Base-by-base conservation (phyloP, 2,888 invertebrate genomes). In the Cosmia trapezina region DNA sequence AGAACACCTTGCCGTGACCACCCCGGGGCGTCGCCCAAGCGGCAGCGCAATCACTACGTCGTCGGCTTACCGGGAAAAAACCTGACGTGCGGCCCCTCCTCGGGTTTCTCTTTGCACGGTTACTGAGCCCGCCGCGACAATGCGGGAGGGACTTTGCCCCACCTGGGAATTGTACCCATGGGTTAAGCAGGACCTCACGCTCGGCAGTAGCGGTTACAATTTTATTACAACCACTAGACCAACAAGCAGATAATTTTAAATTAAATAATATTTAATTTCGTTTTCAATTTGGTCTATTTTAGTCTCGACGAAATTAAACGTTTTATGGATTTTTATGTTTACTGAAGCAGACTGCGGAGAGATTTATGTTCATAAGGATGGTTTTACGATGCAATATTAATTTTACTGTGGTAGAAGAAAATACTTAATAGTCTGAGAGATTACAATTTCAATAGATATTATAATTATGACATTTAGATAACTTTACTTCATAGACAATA, bases 351-450 rank as follows among this genome's bases (percentile, higher is more conserved):
- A 45, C 45, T 33, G 70, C 19, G 49, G 19, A 47, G n/a, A 47
- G 37, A 77, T 74, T 51, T 12, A 51, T n/a, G 72, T 47, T 54
- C 47, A 22, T 56, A 49, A 56, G 41, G 22, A 49, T 49, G 12
- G 43, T 56, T 75, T 77, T 45, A 74, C n/a, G 70, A 59, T 53
- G n/a, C 8, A 77, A 59, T 74, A 59, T 53, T 41, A 41, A n/a
- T 69, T 73, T 76, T 77, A 76, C 47, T 49, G 43, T 49, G 19
- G 17, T 8, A 14, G 17, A 43, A 56, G 4, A 43, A 53, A 75
- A 69, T 76, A 28, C 28, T 28, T 28, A 37, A 49, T 43, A 57
- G 49, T 17, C 56, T 17, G 41, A 45, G 12, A 68, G 6, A 51
- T 37, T 76, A 8, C 6, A 9, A 57, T 57, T 67, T 57, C 7